Percentiles rank a stretch among this genome's conserved stretches.
These are phyloP conservation scores for Chelonoidis abingdonii DNA, from an alignment of 2,113 vertebrate species.

Conservation along the genomic window DNA sequence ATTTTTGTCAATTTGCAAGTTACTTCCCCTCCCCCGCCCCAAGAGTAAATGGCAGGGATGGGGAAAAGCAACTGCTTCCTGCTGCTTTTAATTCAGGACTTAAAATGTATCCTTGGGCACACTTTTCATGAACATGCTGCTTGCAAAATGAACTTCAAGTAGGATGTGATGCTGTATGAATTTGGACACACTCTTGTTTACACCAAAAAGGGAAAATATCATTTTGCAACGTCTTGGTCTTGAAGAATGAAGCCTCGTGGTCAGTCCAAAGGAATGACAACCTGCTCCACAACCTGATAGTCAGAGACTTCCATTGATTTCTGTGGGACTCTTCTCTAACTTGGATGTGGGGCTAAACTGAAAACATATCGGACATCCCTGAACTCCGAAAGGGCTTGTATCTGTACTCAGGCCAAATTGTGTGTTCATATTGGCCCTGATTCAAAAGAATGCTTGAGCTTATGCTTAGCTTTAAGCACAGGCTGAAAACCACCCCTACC, in stretches of 20 bases:
- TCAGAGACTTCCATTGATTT: background rate
- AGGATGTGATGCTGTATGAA: background rate
- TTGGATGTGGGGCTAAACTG: accelerated
- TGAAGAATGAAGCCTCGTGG: conserved; percentile 1
- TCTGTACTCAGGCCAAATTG: background rate
- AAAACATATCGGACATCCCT: background rate
- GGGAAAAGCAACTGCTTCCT: background rate
- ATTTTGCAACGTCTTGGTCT: background rate
- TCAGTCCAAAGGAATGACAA: background rate
- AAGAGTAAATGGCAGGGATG: background rate
- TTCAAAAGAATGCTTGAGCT: background rate
- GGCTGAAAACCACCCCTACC: no score
- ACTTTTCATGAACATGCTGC: background rate
- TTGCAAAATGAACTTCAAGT: background rate
- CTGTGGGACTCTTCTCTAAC: background rate
- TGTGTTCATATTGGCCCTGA: background rate
- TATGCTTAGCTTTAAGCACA: background rate
- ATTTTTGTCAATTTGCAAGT: background rate
- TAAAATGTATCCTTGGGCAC: background rate
- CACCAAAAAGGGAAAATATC: background rate
- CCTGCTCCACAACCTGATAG: background rate
- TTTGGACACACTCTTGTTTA: background rate
- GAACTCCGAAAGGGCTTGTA: background rate
- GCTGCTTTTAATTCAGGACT: conserved; percentile 31
- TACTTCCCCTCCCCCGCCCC: background rate